Evolutionary conservation across 2,888 invertebrate species (phyloP), one percentile per base, ranked within the genome.

Genomic region (Eupithecia exiguata): DNA sequence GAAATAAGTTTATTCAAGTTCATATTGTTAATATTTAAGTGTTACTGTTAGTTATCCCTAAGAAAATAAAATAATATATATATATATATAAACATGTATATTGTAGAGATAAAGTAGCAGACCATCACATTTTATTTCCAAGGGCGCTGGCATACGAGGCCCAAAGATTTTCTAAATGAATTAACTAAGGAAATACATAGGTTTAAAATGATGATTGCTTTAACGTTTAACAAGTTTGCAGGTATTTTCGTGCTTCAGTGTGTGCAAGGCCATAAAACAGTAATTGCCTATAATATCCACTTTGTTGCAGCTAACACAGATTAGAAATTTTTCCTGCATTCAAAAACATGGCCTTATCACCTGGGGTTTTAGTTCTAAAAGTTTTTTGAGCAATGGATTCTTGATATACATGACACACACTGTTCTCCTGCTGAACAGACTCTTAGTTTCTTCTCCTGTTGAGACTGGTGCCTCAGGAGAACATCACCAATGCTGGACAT

Each of bases 211-310:
- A 46, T 46, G 46, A 46, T 46, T 46, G 46, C 46, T 46, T 1
- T 46, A 46, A 46, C 46, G 7, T 9, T 53, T 53, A 53, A 21
- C 49, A 21, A 53, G 49, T 49, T 10, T 53, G 4, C 21, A 53
- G 21, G 49, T 53, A 46, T 46, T 46, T 46, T 46, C 46, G 21
- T 58, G 58, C 58, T 58, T 25, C 21, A 21, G 21, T 58, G 25
- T 25, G 5, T 72, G n/a, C 18, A 36, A 30, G 40, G 67, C 30
- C 21, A 67, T n/a, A 70, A 40, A 68, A 70, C 58, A 25, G 25
- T 58, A 58, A 58, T 58, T 58, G 58, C 58, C 58, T 58, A 58
- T 58, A 58, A 58, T 58, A 58, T 21, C 58, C 25, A 58, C 58
- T 5, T 58, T 58, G 58, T 58, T 58, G 58, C 0, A 58, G 58